Evolutionary conservation across 1,140 invertebrate genomes (phyloP).

Genomic region (Hyposmocoma kahamanoa): DNA sequence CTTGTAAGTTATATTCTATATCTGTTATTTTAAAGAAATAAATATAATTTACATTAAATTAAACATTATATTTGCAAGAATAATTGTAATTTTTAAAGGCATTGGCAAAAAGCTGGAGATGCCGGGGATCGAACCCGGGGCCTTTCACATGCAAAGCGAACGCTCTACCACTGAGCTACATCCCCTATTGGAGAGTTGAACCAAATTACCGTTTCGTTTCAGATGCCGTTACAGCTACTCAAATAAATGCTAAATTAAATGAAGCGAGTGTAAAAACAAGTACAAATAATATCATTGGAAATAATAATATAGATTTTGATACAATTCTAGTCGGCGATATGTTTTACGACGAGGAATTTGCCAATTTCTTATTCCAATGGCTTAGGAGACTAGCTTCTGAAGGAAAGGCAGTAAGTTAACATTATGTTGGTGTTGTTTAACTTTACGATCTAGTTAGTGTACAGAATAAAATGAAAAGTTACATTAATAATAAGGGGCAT

Average conservation of each 20-base stretch:
- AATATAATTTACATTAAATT: conserved; percentile 6
- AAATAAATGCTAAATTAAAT: conserved; percentile 71
- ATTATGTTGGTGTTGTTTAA: too few relatives aligned
- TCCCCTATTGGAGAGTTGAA: conserved; percentile 48
- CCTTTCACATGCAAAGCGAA: conserved; percentile 96
- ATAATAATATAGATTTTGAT: conserved; percentile 48
- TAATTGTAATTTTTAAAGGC: too few relatives aligned
- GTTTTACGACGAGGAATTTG: conserved; percentile 74
- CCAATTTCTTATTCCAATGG: conserved; percentile 64
- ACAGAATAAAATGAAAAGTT: too few relatives aligned
- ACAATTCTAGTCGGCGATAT: conserved; percentile 74
- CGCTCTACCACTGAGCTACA: conserved; percentile 87
- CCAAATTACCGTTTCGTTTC: conserved; percentile 30
- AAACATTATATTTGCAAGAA: conserved; percentile 1
- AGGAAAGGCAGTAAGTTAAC: conserved; percentile 42
- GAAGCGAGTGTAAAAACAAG: conserved; percentile 46
- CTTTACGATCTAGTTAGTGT: too few relatives aligned
- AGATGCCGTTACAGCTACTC: conserved; percentile 58
- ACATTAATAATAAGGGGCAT: too few relatives aligned
- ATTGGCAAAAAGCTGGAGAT: conserved; percentile 75
- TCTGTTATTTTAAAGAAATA: conserved; percentile 8
- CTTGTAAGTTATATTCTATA: conserved; percentile 27
- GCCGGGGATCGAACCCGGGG: conserved; percentile 91
- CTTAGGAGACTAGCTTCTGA: conserved; percentile 30
- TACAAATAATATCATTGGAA: conserved; percentile 55